Base-by-base conservation (phyloP, 2,888 invertebrate genomes). In the Troides helena region DNA sequence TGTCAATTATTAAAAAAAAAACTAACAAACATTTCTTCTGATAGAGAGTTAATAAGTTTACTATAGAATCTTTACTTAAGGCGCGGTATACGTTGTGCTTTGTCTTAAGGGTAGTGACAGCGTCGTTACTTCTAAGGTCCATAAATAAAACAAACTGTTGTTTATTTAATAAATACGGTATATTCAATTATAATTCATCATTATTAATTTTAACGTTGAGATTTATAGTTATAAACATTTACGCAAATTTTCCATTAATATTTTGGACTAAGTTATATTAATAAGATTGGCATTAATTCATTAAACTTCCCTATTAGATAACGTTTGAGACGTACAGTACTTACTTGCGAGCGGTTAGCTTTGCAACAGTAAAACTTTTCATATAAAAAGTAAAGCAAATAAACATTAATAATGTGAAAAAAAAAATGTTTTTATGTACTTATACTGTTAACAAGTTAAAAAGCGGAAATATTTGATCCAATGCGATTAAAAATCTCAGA, bases 141-240 rank as follows among this genome's bases (percentile, higher is more conserved):
- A 59, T 68, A 74, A 84, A 88, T 86, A 77, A 82, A 86, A 87
- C 85, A 76, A 77, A 70, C 60, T 56, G 73, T 71, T 81, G 82
- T 88, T 69, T 87, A 87, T 87, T 87, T 87, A 87, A 90, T 91
- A 89, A 90, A 90, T 90, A 89, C 85, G 85, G 87, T 90, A 84
- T 87, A 88, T 89, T 89, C 80, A 85, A 82, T 84, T 78, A 75
- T 82, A 81, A 82, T 82, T 75, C 76, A 73, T 75, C 75, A 75
- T 69, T 65, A 65, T 74, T 63, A 58, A 67, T 76, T 39, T 76
- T 75, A 79, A 77, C 77, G 74, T 74, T 62, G 70, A 70, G 56
- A 70, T 70, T 70, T 76, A 75, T 76, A 74, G 68, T 70, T 83
- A 79, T 81, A 79, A 81, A 79, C 77, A 78, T 77, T 78, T 77